Evolutionary conservation across 2,113 vertebrate genomes (phyloP).

Genomic region (Tachycineta bicolor): DNA sequence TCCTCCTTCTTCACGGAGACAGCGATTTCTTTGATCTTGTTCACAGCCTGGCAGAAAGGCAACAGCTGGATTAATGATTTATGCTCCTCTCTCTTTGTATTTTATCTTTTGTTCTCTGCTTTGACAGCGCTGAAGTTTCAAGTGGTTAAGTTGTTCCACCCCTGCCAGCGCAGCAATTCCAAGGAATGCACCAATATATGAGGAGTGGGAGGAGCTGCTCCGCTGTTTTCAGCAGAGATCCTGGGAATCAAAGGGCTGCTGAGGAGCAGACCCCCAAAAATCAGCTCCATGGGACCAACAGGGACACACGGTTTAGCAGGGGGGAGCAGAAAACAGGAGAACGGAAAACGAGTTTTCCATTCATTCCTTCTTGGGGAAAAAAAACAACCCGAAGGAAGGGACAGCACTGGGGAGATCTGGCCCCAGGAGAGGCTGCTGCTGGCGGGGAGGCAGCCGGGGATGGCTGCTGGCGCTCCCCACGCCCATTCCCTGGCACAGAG

Average conservation of each 20-base stretch:
- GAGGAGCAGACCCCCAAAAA: background rate
- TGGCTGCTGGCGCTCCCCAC: rapidly evolving
- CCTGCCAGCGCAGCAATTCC: background rate
- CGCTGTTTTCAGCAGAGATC: background rate
- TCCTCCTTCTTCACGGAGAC: conserved; percentile 92
- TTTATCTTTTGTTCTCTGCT: background rate
- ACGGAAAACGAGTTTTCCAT: rapidly evolving
- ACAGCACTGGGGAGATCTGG: rapidly evolving
- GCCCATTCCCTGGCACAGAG: background rate
- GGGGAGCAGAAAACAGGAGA: background rate
- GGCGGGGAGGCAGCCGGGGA: background rate
- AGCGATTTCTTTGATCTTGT: conserved; percentile 90
- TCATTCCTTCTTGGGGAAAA: background rate
- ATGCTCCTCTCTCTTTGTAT: background rate
- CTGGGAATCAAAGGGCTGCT: background rate
- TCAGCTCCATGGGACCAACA: background rate
- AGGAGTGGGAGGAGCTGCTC: background rate
- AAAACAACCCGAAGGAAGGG: rapidly evolving
- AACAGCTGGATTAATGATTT: conserved; percentile 13
- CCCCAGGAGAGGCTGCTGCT: too few species aligned
- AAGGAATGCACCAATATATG: background rate
- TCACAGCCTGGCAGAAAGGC: conserved; percentile 82
- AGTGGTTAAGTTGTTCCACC: background rate
- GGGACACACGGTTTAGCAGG: rapidly evolving
- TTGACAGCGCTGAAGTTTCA: background rate